Conservation (phyloP, 2,113 vertebrate species). For the Panthera uncia region DNA sequence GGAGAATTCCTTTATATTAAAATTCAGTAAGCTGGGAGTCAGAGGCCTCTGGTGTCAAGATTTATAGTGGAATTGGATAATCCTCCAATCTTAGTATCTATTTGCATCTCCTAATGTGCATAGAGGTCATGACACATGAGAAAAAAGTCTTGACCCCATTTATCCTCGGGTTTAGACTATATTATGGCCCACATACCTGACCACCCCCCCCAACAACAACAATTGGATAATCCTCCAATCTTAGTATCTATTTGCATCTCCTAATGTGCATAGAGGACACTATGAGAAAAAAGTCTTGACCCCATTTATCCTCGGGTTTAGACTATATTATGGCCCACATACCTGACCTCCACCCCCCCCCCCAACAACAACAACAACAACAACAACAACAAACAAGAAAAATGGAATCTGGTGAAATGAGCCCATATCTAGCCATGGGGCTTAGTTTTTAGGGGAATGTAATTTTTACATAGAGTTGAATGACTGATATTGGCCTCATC, state of each 20-base stretch:
- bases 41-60: neutral
- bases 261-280: neutral
- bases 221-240: neutral
- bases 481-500: neutral
- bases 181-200: neutral
- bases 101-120: neutral
- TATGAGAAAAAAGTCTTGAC: neutral
- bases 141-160: neutral
- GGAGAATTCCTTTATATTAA: neutral
- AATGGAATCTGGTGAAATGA: neutral
- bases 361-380: neutral
- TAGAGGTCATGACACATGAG: neutral
- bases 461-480: neutral
- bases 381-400: neutral
- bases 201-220: neutral
- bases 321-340: neutral
- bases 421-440: neutral
- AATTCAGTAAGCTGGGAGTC: neutral
- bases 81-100: neutral
- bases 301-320: neutral
- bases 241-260: neutral
- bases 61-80: neutral
- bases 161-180: neutral
- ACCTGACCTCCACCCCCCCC: accelerated
- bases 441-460: neutral